phyloP scores from a whole-genome alignment of 2,797 vertebrate species.

The Onychomys leucogaster region DNA sequence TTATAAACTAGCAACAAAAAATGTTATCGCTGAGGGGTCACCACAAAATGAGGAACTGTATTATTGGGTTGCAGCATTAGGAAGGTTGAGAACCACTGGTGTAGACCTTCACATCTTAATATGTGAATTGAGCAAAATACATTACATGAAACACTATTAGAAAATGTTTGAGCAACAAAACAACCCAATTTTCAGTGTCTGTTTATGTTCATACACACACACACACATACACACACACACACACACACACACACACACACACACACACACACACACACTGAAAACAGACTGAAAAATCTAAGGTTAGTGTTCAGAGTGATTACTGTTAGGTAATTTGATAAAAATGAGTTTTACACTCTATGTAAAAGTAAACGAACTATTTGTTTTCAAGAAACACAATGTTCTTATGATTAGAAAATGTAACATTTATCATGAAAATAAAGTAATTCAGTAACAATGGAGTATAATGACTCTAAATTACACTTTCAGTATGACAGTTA shows the following conservation, averaged over 20 bases:
- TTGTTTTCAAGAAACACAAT: background rate
- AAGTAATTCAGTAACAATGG: background rate
- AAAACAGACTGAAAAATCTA: background rate
- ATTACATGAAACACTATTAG: background rate
- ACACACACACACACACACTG: background rate
- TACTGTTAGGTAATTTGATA: background rate
- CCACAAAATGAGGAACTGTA: background rate
- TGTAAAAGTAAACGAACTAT: background rate
- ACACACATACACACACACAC: rapidly evolving
- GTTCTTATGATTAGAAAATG: background rate
- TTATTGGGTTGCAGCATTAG: background rate
- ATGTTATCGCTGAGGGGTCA: no score
- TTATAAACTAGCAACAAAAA: no score
- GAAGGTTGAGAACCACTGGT: background rate
- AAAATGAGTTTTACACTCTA: background rate
- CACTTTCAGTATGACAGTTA: background rate
- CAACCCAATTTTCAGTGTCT: background rate
- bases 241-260: background rate
- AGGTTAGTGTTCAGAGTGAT: no score
- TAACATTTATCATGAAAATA: background rate
- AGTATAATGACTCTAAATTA: background rate
- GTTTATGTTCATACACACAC: no score
- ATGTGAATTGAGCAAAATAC: background rate
- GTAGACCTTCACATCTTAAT: background rate
- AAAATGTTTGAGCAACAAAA: background rate